Evolutionary conservation across 2,888 invertebrate genomes (phyloP), one percentile per base, ranked within the genome.

Genomic region (Lasioglossum malachurum): DNA sequence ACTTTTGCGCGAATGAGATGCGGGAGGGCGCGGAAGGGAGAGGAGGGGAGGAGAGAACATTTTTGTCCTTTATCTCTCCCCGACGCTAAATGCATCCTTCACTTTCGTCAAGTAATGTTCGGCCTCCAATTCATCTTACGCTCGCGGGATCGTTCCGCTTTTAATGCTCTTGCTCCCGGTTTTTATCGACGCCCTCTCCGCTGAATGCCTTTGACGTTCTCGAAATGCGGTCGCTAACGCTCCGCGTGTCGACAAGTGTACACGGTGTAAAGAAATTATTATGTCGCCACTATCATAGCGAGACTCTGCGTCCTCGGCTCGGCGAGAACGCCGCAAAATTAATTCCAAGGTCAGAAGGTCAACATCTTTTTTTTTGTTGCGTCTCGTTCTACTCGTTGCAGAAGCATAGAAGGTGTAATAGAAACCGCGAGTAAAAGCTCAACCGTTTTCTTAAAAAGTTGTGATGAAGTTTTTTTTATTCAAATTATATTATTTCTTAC

Each of bases 71-170:
- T 71, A 69, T 71, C 80, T 82, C 41, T 69, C 27, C 38, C 38
- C 72, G 75, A n/a, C 49, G 71, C 23, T 73, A 78, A 88, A 88
- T 74, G 78, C 80, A 67, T 76, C 72, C 83, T 81, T 76, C 81
- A 23, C 57, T 31, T 49, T 46, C 49, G 41, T 41, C 60, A 76
- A 75, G 81, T 53, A 75, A 57, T 72, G 81, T 78, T 78, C 81
- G 71, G 31, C 44, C 53, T 38, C 53, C 74, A 16, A 23, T 82
- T 78, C 38, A 60, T 60, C 35, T 41, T 72, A 35, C 41, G 49
- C 49, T 53, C 19, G 23, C 49, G 80, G n/a, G 46, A 64, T 41
- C 19, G 82, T 76, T 81, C 76, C 64, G 76, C 72, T 82, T 83
- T 72, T 23, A 67, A 57, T 23, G 60, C 53, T 67, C 76, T 76